These are phyloP conservation scores for Neomonachus schauinslandi DNA, from an alignment of 2,113 vertebrate genomes.

Conservation along the genomic window DNA sequence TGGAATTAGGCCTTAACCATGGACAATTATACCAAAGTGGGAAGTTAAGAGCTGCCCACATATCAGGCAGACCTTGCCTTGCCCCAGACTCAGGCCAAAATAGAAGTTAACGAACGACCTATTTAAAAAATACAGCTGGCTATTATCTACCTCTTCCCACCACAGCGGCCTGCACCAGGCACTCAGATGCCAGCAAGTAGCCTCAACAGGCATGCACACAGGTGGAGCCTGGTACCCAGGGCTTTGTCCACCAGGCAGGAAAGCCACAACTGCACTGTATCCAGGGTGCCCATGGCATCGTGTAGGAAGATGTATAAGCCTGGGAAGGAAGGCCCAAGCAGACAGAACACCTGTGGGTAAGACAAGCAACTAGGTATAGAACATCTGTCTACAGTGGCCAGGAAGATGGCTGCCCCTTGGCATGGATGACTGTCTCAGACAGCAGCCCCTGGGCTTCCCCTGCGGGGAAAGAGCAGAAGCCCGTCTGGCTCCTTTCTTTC, in stretches of 20 bases:
- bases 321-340: background rate
- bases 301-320: background rate
- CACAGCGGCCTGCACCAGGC: background rate
- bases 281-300: background rate
- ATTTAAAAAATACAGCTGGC: conserved; percentile 7
- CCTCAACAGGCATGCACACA: background rate
- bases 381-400: background rate
- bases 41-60: conserved; percentile 63
- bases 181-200: background rate
- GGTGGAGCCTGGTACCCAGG: background rate
- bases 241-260: background rate
- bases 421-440: no score
- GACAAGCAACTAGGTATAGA: background rate
- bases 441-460: background rate
- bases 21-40: conserved; percentile 56
- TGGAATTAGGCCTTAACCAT: conserved; percentile 65
- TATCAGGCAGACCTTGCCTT: conserved; percentile 44
- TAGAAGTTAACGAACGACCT: background rate
- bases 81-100: conserved; percentile 52
- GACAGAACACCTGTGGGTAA: background rate
- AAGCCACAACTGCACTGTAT: background rate
- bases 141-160: background rate
- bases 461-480: background rate
- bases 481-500: background rate
- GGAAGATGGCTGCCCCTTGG: background rate